Evolutionary conservation across 2,113 vertebrate species (phyloP).

Genomic region (Danio rerio): DNA sequence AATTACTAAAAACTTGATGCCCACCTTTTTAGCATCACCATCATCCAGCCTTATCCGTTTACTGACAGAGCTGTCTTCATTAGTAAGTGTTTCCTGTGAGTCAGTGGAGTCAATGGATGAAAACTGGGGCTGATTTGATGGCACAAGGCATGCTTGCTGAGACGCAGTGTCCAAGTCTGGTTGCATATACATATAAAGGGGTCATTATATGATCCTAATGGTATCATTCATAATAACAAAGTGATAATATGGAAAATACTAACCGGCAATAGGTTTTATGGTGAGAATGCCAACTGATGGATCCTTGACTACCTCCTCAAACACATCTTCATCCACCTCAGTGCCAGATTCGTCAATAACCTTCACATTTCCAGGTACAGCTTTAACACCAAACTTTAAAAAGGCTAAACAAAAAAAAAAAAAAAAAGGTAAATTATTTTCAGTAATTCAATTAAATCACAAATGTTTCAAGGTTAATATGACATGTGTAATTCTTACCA

Average conservation of each 20-base stretch:
- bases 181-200: not conserved
- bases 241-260: not conserved
- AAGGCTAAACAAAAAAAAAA: not conserved
- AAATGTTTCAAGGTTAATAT: no score
- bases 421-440: no score
- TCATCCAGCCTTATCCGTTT: not conserved
- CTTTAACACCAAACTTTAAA: slow-evolving; percentile 42
- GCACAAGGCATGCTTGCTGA: slow-evolving; percentile 7
- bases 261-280: slow-evolving; percentile 30
- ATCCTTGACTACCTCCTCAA: slow-evolving; percentile 32
- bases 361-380: slow-evolving; percentile 15
- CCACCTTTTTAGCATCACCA: not conserved
- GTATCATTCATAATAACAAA: not conserved
- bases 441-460: no score
- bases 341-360: slow-evolving; percentile 41
- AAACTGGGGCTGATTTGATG: not conserved
- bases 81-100: not conserved
- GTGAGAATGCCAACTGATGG: slow-evolving; percentile 28
- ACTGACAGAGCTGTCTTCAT: not conserved
- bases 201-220: not conserved
- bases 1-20: not conserved
- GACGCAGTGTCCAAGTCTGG: not conserved
- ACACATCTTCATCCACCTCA: slow-evolving; percentile 48
- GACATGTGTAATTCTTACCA: no score
- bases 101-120: not conserved